These are phyloP conservation scores for Thamnaconus septentrionalis DNA, from an alignment of 2,113 vertebrate species.

Conservation along the genomic window DNA sequence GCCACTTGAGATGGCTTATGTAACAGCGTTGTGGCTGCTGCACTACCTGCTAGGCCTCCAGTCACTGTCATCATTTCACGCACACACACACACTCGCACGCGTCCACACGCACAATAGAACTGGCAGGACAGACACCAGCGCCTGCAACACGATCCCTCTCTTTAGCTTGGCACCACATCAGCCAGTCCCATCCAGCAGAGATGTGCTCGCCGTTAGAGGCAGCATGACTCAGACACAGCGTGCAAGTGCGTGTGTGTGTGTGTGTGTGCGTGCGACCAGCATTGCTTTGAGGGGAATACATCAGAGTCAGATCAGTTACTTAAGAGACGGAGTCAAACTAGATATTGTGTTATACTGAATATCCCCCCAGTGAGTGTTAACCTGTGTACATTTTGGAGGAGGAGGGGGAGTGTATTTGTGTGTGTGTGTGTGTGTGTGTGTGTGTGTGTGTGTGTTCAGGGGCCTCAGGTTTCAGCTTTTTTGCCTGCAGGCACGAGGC, in stretches of 20 bases:
- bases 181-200: slow-evolving; percentile 19
- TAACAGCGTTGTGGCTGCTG: slow-evolving; percentile 75
- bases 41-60: slow-evolving; percentile 71
- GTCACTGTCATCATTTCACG: slow-evolving; percentile 58
- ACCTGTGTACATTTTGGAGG: too few relatives aligned
- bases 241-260: slow-evolving; percentile 4
- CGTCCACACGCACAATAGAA: slow-evolving; percentile 42
- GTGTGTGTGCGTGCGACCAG: slow-evolving; percentile 7
- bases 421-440: slow-evolving; percentile 14
- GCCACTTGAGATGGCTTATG: slow-evolving; percentile 80
- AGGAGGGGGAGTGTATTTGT: not conserved
- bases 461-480: not conserved
- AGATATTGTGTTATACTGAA: too few relatives aligned
- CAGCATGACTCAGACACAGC: not conserved
- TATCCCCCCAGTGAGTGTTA: too few relatives aligned
- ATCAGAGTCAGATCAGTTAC: too few relatives aligned
- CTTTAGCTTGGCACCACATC: slow-evolving; percentile 32
- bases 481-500: not conserved
- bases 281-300: too few relatives aligned
- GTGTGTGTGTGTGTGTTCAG: not conserved
- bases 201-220: slow-evolving; percentile 35
- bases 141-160: slow-evolving; percentile 44
- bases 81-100: slow-evolving; percentile 46
- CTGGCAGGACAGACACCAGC: slow-evolving; percentile 26
- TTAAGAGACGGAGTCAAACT: too few relatives aligned